A percentile compares a stretch with the other conserved stretches of the same genome.
Evolutionary conservation across 2,113 vertebrate species (phyloP).

Genomic region (Cololabis saira): DNA sequence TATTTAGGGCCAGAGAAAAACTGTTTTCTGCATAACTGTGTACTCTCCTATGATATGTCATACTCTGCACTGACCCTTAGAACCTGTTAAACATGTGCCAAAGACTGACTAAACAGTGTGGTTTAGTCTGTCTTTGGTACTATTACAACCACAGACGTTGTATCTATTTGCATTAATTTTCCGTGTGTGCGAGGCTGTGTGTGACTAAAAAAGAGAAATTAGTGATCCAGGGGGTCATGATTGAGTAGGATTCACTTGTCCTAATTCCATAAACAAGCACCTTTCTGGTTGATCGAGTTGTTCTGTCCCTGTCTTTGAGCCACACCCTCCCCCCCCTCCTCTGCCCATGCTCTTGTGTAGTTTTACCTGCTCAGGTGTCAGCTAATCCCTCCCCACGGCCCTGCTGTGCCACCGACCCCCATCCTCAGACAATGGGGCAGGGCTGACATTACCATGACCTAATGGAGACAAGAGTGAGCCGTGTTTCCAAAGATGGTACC

Average conservation of each 20-base stretch:
- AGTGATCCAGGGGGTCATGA: slow-evolving; percentile 6
- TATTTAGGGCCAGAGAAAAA: slow-evolving; percentile 36
- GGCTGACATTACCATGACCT: slow-evolving; percentile 79
- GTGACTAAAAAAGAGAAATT: not conserved
- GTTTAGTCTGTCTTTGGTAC: no score
- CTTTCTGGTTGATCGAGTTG: slow-evolving; percentile 60
- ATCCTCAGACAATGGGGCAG: slow-evolving; percentile 72
- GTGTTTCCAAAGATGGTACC: slow-evolving; percentile 66
- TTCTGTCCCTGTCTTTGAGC: slow-evolving; percentile 63
- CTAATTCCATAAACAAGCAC: slow-evolving; percentile 67
- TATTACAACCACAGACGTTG: not conserved
- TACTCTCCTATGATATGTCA: slow-evolving; percentile 53
- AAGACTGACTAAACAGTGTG: not conserved
- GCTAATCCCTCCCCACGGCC: slow-evolving; percentile 69
- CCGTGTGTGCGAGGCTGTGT: not conserved
- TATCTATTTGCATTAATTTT: no score
- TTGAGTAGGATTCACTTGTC: slow-evolving; percentile 48
- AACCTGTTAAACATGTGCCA: slow-evolving; percentile 13
- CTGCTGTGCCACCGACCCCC: slow-evolving; percentile 70
- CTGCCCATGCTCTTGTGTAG: slow-evolving; percentile 64
- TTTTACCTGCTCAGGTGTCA: slow-evolving; percentile 80
- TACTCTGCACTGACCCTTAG: slow-evolving; percentile 11
- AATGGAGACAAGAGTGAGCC: slow-evolving; percentile 56
- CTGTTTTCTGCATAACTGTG: slow-evolving; percentile 38
- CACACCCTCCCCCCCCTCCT: slow-evolving; percentile 58